phyloP scores from a whole-genome alignment of 1,140 invertebrate species.

The Drosophila sulfurigaster region DNA sequence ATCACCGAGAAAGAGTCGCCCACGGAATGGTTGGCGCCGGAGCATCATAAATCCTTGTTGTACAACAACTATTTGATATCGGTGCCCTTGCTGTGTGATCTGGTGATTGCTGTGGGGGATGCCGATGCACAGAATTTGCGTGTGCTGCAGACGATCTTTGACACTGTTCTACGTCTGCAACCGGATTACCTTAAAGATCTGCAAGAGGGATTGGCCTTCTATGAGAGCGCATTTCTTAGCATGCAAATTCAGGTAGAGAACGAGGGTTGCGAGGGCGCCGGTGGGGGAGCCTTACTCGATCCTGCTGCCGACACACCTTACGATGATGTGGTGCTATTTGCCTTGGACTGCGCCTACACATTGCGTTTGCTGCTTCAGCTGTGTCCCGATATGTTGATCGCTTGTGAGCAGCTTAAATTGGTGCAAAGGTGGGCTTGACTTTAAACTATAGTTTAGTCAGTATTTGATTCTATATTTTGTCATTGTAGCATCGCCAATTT shows the following conservation, averaged over 20 bases:
- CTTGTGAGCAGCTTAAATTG: constrained; percentile 64
- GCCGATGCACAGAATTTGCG: constrained; percentile 86
- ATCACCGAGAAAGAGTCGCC: constrained; percentile 91
- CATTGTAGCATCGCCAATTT: constrained; percentile 87
- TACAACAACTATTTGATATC: constrained; percentile 94
- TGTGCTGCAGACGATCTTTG: constrained; percentile 88
- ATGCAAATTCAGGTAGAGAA: constrained; percentile 81
- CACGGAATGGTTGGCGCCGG: constrained; percentile 88
- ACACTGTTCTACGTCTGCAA: constrained; percentile 89
- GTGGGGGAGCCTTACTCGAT: constrained; percentile 66
- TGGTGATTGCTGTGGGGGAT: constrained; percentile 90
- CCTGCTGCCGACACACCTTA: constrained; percentile 84
- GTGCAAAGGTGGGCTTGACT: constrained; percentile 59
- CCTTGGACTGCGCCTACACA: constrained; percentile 89
- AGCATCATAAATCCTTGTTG: constrained; percentile 89
- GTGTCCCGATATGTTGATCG: constrained; percentile 86
- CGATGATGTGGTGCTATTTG: constrained; percentile 89
- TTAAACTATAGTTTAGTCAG: background rate
- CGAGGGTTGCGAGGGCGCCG: constrained; percentile 78
- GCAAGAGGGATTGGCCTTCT: constrained; percentile 86
- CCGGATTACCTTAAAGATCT: constrained; percentile 90
- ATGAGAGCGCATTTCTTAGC: constrained; percentile 80
- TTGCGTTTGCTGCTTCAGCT: constrained; percentile 88
- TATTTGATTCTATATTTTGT: background rate
- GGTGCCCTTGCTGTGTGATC: constrained; percentile 92